Base-by-base conservation (phyloP, 2,888 invertebrate species). In the Nomada flava region DNA sequence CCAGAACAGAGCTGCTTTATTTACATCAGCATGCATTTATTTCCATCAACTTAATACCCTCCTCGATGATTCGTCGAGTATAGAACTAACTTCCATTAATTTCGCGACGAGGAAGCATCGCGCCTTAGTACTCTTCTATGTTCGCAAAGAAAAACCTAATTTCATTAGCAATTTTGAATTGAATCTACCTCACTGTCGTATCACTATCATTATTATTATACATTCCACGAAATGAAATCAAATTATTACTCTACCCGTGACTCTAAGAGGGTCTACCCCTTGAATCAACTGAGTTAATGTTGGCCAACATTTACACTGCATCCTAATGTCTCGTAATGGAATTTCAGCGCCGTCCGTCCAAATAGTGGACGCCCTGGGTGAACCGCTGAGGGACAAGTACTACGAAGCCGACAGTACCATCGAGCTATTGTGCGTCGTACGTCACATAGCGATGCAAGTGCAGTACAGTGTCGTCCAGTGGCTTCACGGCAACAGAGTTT, bases 391-490 rank as follows among this genome's bases (percentile, higher is more conserved):
- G 68, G 96, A 96, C 93, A 96, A 96, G 91, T 96, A 95, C 91
- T 96, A 96, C 92, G 96, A 96, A 90, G 96, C 96, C 0, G 96
- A 96, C 89, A 96, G 96, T 20, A 96, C 96, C 18, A 95, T 96
- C 65, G 96, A 96, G 72, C 94, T 96, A 87, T 94, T 95, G 75
- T 96, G 96, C 93, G 94, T 96, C 78, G 95, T 95, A 75, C 94
- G 94, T 42, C 94, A 94, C 88, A 94, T 95, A 89, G 94, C 94
- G 59, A 94, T 94, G 92, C 94, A 94, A 83, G 94, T 95, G 70
- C 94, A 94, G 76, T 95, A 94, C 90, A 94, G 94, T 78, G 96
- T 95, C 73, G 95, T 95, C 63, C 94, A 94, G 89, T 96, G 96
- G 96, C 94, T 96, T 18, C 96, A 96, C 85, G 96, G 96, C 83